Percentiles rank a stretch among this genome's conserved stretches.
phyloP scores from a whole-genome alignment of 2,113 vertebrate species.

The Alosa alosa region DNA sequence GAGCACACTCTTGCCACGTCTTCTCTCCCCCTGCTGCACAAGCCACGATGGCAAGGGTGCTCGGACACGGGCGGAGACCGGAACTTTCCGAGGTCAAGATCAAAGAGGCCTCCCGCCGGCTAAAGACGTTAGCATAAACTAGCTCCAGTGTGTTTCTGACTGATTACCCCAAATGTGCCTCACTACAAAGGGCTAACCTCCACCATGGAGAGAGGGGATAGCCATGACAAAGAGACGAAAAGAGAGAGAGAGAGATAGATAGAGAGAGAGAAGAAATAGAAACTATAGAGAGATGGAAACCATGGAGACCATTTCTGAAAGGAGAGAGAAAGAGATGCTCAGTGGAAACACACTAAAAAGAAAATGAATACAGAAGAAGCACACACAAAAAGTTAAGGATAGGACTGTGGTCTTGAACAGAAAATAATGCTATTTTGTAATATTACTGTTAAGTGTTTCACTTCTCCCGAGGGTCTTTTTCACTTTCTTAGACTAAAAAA shows the following conservation, averaged over 20 bases:
- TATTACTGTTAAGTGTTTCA: no score
- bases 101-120: not conserved
- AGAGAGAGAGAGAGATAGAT: not conserved
- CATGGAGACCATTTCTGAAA: not conserved
- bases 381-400: no score
- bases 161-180: conserved; percentile 2
- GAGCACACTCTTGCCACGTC: not conserved
- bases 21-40: not conserved
- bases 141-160: conserved; percentile 9
- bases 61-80: not conserved
- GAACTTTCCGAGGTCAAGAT: conserved; percentile 10
- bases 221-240: not conserved
- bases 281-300: not conserved
- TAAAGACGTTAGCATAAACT: not conserved
- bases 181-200: not conserved
- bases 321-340: not conserved
- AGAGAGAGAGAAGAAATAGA: not conserved
- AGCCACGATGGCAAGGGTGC: not conserved
- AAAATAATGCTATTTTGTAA: no score
- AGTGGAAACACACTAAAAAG: not conserved
- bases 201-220: not conserved
- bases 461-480: no score
- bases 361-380: not conserved
- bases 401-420: conserved; percentile 8
- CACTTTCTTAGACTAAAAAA: no score